Conservation (phyloP, 1,140 invertebrate genomes). For the Oreohelix idahoensis region DNA sequence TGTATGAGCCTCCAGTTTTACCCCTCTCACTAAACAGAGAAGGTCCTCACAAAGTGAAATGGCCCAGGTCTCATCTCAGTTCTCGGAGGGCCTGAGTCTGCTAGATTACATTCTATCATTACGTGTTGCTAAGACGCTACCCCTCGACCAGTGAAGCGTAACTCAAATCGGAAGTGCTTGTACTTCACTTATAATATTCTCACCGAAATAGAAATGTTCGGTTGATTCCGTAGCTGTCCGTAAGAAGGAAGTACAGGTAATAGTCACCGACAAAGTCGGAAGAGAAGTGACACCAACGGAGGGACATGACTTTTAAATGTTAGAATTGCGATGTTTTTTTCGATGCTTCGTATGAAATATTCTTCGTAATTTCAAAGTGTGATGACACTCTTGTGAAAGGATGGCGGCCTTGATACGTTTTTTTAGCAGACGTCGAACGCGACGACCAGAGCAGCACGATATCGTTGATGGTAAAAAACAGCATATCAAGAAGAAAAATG, state of each 20-base stretch:
- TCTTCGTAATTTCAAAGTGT: not conserved
- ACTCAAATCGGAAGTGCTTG: not conserved
- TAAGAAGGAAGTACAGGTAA: constrained; percentile 18
- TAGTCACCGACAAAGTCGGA: not conserved
- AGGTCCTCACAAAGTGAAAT: too few species aligned
- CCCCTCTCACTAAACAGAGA: too few species aligned
- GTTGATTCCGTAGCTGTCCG: constrained; percentile 17
- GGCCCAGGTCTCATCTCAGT: too few species aligned
- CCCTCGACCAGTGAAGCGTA: too few species aligned
- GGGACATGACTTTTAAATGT: not conserved
- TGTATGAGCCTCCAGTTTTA: too few species aligned
- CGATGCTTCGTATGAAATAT: constrained; percentile 17
- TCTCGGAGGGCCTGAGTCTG: too few species aligned
- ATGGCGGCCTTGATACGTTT: constrained; percentile 70
- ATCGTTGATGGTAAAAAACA: constrained; percentile 9
- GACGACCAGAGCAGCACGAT: constrained; percentile 53
- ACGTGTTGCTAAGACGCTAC: too few species aligned
- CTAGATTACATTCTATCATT: too few species aligned
- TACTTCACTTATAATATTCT: too few species aligned
- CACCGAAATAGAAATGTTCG: constrained; percentile 2
- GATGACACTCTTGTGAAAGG: constrained; percentile 14
- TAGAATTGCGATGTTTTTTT: not conserved
- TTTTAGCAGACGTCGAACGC: constrained; percentile 67
- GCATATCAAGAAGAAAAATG: constrained; percentile 64
- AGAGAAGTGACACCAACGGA: not conserved